These are phyloP conservation scores for Microplitis mediator DNA, from an alignment of 1,140 invertebrate genomes.

Conservation along the genomic window DNA sequence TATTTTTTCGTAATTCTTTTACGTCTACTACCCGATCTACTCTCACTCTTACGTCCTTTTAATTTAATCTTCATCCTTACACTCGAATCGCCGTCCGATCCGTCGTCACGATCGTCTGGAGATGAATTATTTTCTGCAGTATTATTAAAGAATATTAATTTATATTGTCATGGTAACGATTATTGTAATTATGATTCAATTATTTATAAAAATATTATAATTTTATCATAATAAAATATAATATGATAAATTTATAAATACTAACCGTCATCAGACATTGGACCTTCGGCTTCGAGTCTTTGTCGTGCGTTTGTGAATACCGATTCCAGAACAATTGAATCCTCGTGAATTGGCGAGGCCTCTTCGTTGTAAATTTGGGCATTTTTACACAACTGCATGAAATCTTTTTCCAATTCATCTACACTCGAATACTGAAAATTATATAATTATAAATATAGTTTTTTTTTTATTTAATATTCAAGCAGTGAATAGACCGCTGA, in stretches of 20 bases:
- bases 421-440: slow-evolving; percentile 77
- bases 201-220: too few relatives aligned
- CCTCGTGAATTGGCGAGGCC: slow-evolving; percentile 92
- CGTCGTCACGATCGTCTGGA: slow-evolving; percentile 55
- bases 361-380: slow-evolving; percentile 98
- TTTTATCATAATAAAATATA: background rate
- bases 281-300: slow-evolving; percentile 70
- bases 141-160: background rate
- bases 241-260: slow-evolving; percentile 27
- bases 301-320: slow-evolving; percentile 81
- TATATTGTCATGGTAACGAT: too few relatives aligned
- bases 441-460: too few relatives aligned
- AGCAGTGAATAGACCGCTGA: too few relatives aligned
- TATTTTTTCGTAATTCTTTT: slow-evolving; percentile 74
- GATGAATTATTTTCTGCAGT: slow-evolving; percentile 11
- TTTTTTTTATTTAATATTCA: too few relatives aligned
- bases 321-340: slow-evolving; percentile 90
- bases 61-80: slow-evolving; percentile 72
- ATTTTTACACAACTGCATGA: slow-evolving; percentile 93
- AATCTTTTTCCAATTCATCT: slow-evolving; percentile 90
- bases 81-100: slow-evolving; percentile 65
- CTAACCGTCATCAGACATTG: slow-evolving; percentile 59
- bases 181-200: too few relatives aligned
- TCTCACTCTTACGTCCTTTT: slow-evolving; percentile 60
- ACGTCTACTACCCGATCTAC: slow-evolving; percentile 60